These are phyloP conservation scores for Julus scanicus DNA, from an alignment of 2,888 invertebrate species.

Conservation along the genomic window DNA sequence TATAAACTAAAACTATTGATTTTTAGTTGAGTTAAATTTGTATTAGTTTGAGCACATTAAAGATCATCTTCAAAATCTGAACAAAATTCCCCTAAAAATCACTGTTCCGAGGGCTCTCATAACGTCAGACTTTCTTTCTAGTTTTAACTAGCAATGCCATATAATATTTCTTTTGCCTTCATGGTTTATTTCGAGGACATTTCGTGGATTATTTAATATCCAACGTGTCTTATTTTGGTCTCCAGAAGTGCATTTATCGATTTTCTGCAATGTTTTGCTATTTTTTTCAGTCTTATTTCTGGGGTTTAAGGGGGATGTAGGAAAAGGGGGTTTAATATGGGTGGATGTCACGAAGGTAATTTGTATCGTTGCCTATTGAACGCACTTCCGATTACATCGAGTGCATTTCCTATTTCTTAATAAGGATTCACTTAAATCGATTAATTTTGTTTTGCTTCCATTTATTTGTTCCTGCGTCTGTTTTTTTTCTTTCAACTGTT, in stretches of 20 bases:
- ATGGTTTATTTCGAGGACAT: background rate
- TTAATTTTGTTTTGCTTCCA: background rate
- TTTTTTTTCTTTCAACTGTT: too few species aligned
- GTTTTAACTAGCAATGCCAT: too few species aligned
- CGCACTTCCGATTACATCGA: background rate
- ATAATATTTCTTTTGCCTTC: too few species aligned
- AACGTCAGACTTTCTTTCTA: too few species aligned
- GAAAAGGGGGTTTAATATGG: background rate
- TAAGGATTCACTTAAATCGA: background rate
- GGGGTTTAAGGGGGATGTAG: background rate
- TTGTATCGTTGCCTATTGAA: background rate
- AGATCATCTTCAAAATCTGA: too few species aligned
- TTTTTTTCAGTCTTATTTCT: background rate
- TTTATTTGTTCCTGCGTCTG: background rate
- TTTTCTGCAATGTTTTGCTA: background rate
- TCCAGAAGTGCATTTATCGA: background rate
- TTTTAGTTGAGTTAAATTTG: background rate
- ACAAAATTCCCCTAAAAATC: too few species aligned
- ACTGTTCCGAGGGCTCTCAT: too few species aligned
- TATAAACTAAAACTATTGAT: too few species aligned
- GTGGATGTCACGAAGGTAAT: background rate
- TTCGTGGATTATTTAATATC: background rate
- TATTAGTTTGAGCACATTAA: background rate
- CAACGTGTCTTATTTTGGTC: background rate
- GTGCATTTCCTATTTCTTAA: background rate